Percentiles rank a stretch among this genome's conserved stretches.
Evolutionary conservation across 1,140 invertebrate genomes (phyloP).

Genomic region (Hestina assimilis): DNA sequence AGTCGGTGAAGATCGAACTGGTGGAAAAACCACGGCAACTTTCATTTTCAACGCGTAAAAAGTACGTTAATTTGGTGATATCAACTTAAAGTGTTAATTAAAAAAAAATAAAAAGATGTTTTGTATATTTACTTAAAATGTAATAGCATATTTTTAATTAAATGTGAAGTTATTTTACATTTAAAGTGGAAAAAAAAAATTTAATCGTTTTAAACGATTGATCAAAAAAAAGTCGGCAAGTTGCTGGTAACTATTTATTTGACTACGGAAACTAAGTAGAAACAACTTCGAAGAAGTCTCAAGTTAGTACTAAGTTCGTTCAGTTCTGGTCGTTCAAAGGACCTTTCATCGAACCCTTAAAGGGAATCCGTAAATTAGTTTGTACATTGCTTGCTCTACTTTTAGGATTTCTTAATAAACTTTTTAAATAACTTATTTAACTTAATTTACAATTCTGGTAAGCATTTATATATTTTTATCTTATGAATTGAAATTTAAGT

Average conservation of each 20-base stretch:
- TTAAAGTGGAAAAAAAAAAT: background rate
- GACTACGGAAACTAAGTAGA: slow-evolving; percentile 5
- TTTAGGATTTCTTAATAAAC: slow-evolving; percentile 2
- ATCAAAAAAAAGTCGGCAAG: background rate
- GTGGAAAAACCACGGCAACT: slow-evolving; percentile 8
- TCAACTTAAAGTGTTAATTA: background rate
- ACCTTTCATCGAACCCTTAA: slow-evolving; percentile 5
- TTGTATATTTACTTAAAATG: too few relatives aligned
- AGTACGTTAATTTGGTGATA: slow-evolving; percentile 23
- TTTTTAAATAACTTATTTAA: background rate
- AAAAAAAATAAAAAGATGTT: too few relatives aligned
- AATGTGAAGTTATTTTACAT: background rate
- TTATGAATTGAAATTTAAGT: too few relatives aligned
- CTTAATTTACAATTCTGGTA: too few relatives aligned
- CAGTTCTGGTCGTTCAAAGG: slow-evolving; percentile 11
- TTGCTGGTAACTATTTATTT: slow-evolving; percentile 12
- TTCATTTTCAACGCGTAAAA: slow-evolving; percentile 10
- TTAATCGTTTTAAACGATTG: background rate
- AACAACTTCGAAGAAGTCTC: slow-evolving; percentile 10
- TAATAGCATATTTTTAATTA: too few relatives aligned
- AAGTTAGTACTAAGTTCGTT: slow-evolving; percentile 10
- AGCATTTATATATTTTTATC: too few relatives aligned
- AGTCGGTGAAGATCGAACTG: slow-evolving; percentile 17
- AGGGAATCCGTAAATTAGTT: slow-evolving; percentile 15
- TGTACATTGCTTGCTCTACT: background rate